Base-by-base conservation (phyloP, 2,888 invertebrate species). In the Tiphia femorata region DNA sequence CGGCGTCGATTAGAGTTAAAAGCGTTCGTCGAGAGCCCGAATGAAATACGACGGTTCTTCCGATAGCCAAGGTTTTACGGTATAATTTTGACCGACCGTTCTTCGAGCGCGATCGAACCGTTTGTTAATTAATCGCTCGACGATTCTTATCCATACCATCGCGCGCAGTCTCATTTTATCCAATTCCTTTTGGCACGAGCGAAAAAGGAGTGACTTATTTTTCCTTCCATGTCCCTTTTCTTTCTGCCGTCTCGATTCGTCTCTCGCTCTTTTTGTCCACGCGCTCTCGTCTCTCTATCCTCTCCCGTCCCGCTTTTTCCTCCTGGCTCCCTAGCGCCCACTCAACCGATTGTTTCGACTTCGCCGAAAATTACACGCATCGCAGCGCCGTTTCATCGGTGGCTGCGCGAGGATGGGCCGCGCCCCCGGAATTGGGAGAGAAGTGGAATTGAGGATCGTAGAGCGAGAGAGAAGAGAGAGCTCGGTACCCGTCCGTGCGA, bases 281-380 rank as follows among this genome's bases (percentile, higher is more conserved):
- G n/a, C n/a, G n/a, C n/a, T n/a, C n/a, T n/a, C n/a, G n/a, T n/a
- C n/a, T n/a, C n/a, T n/a, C n/a, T n/a, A n/a, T n/a, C n/a, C n/a
- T n/a, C n/a, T n/a, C n/a, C n/a, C n/a, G n/a, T n/a, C n/a, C n/a
- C n/a, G n/a, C n/a, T n/a, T n/a, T n/a, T n/a, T n/a, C n/a, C n/a
- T n/a, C n/a, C n/a, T n/a, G n/a, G n/a, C n/a, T n/a, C n/a, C n/a
- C n/a, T n/a, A n/a, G n/a, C n/a, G 8, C 16, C 33, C 12, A 38
- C 17, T 49, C 54, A 46, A 49, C 16, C 25, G 41, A 62, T 62
- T 53, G 57, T 69, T 69, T 69, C 61, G 51, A 53, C 61, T 62
- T 49, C 49, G 46, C 53, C 53, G 54, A 67, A 65, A 42, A 57
- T 47, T 37, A 27, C 27, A 19, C 37, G 46, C 33, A 23, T 43